Base-by-base conservation (phyloP, 1,140 invertebrate genomes). In the Lasioglossum albipes region DNA sequence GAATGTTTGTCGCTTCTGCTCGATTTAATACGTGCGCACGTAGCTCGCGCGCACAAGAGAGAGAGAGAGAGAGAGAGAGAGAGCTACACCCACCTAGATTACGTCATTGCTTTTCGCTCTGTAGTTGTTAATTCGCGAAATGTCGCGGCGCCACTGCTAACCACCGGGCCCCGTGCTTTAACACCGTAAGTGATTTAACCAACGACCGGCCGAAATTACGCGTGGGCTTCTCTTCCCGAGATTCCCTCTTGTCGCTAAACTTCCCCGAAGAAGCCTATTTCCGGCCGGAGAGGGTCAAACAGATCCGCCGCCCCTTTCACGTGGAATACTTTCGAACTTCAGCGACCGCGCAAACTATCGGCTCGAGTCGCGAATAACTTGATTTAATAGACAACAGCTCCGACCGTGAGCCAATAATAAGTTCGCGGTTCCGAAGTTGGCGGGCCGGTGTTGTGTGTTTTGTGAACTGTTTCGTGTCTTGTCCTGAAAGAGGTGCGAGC, bases 51-150 rank as follows among this genome's bases (percentile, higher is more conserved):
- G 6, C 67, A 16, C 41, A 42, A 67, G n/a, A 27, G 61, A 20
- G 36, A 36, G 31, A 36, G 31, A 36, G 31, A 36, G 31, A 36
- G 31, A 36, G 31, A 36, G 31, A n/a, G 27, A 27, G 27, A 27
- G 1, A 27, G 27, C 27, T 18, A 18, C 18, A 10, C 18, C 10
- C 20, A 2, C 18, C 20, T 22, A 69, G 54, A 84, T 74, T 74
- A 83, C 65, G 59, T n/a, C 67, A n/a, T 6, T 13, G 41, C 64
- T 74, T 79, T 61, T 74, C 22, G 12, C 20, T 61, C 20, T 18
- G n/a, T 16, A 16, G 54, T 74, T 74, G 77, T 80, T 84, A 84
- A 84, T 84, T 84, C 59, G 52, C 36, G 27, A 45, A 75, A 52
- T 54, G 70, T 71, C 22, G 66, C 70, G 27, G 18, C 20, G 42